Conservation (phyloP, 2,113 vertebrate species). For the Silurus glanis region DNA sequence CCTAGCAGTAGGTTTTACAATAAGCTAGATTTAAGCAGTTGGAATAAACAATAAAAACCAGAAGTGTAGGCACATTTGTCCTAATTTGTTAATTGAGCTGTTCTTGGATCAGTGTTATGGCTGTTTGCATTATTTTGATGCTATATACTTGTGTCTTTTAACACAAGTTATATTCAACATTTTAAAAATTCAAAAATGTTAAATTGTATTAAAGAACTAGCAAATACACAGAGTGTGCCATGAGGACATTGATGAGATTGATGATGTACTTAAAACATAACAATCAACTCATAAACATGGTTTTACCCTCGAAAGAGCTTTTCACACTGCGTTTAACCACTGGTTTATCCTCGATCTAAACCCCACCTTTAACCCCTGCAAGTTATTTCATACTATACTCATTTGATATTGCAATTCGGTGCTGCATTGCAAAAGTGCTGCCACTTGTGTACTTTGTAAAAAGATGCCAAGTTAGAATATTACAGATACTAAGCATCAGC, state of each 20-base stretch:
- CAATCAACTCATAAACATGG: too few species aligned
- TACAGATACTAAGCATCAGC: too few species aligned
- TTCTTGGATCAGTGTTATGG: background rate
- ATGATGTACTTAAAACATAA: background rate
- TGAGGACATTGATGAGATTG: background rate
- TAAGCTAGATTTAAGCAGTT: slow-evolving; percentile 23
- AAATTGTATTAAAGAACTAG: background rate
- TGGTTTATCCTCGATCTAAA: too few species aligned
- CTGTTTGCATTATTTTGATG: background rate
- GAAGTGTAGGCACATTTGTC: background rate
- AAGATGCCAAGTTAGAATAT: too few species aligned
- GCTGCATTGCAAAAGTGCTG: too few species aligned
- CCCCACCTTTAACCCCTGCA: too few species aligned
- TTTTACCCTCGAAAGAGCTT: too few species aligned
- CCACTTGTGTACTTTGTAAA: too few species aligned
- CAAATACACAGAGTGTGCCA: background rate
- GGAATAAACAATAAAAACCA: slow-evolving; percentile 23
- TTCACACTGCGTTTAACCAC: too few species aligned
- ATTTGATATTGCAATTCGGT: too few species aligned
- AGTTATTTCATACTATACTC: too few species aligned
- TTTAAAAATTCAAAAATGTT: too few species aligned
- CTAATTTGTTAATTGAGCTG: background rate
- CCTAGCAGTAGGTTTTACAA: slow-evolving; percentile 11
- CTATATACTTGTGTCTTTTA: background rate
- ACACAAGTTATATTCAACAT: background rate